phyloP scores from a whole-genome alignment of 2,797 vertebrate species.

The Danio tinwini region DNA sequence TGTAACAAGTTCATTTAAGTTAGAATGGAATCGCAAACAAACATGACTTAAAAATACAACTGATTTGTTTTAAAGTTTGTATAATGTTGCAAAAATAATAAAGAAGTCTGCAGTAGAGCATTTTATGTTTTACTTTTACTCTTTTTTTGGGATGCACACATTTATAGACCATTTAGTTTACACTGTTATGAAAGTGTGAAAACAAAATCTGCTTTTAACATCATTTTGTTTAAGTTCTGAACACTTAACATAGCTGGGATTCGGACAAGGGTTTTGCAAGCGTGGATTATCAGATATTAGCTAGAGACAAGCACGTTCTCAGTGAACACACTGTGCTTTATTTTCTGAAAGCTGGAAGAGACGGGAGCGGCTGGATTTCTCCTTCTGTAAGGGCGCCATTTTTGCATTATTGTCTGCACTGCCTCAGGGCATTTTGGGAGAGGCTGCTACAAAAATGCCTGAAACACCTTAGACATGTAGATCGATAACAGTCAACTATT shows the following conservation, averaged over 20 bases:
- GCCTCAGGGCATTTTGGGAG: constrained; percentile 52
- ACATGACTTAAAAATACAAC: background rate
- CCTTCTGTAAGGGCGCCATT: constrained; percentile 48
- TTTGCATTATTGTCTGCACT: constrained; percentile 55
- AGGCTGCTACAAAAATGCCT: constrained; percentile 51
- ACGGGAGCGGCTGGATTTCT: constrained; percentile 51
- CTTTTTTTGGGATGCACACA: background rate
- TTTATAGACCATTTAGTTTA: background rate
- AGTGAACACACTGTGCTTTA: constrained; percentile 35
- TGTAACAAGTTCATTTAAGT: background rate
- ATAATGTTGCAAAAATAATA: background rate
- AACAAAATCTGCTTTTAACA: constrained; percentile 16
- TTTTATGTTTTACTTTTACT: background rate
- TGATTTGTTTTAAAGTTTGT: background rate
- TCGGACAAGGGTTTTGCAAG: background rate
- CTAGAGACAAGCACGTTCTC: constrained; percentile 7
- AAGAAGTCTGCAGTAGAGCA: background rate
- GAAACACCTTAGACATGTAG: constrained; percentile 52
- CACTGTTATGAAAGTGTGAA: background rate
- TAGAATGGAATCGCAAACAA: background rate
- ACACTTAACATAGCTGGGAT: constrained; percentile 12
- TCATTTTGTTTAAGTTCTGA: background rate
- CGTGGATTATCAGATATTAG: constrained; percentile 23
- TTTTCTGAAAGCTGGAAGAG: constrained; percentile 48
- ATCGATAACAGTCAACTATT: constrained; percentile 43